These are phyloP conservation scores for Vanessa atalanta DNA, from an alignment of 1,140 invertebrate species.

Conservation along the genomic window DNA sequence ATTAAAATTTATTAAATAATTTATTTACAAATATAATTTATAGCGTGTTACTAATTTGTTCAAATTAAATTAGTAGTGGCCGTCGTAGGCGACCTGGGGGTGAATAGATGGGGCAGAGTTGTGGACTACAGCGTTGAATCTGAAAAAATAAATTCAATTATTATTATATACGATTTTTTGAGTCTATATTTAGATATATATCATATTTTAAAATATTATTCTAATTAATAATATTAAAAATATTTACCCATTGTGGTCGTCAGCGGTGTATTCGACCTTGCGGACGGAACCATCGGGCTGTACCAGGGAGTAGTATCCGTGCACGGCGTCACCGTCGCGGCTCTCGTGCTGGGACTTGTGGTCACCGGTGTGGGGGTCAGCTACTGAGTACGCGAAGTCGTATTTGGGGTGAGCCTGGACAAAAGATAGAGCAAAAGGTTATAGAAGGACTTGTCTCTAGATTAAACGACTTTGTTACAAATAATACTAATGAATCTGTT, in stretches of 20 bases:
- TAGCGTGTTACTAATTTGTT: neutral
- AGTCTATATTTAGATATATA: neutral
- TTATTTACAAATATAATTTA: neutral
- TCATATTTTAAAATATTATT: neutral
- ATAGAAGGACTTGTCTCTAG: no score
- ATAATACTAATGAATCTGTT: neutral
- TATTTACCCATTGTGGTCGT: conserved; percentile 55
- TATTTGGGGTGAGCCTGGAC: conserved; percentile 48
- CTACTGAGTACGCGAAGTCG: conserved; percentile 78
- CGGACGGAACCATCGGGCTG: conserved; percentile 66
- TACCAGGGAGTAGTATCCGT: conserved; percentile 58
- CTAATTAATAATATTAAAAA: neutral
- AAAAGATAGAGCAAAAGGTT: neutral
- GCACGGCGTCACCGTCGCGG: conserved; percentile 62
- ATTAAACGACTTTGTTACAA: no score
- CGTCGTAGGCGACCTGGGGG: conserved; percentile 32
- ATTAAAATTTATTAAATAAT: conserved; percentile 4
- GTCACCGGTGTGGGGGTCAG: conserved; percentile 70
- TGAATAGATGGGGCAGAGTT: conserved; percentile 49
- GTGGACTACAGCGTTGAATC: conserved; percentile 58
- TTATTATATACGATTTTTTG: neutral
- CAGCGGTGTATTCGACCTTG: conserved; percentile 62
- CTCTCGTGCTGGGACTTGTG: conserved; percentile 63
- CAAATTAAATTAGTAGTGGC: conserved; percentile 31
- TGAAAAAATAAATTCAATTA: conserved; percentile 35